Evolutionary conservation across 2,888 invertebrate species (phyloP).

Genomic region (Amblyjoppa fuscipennis): DNA sequence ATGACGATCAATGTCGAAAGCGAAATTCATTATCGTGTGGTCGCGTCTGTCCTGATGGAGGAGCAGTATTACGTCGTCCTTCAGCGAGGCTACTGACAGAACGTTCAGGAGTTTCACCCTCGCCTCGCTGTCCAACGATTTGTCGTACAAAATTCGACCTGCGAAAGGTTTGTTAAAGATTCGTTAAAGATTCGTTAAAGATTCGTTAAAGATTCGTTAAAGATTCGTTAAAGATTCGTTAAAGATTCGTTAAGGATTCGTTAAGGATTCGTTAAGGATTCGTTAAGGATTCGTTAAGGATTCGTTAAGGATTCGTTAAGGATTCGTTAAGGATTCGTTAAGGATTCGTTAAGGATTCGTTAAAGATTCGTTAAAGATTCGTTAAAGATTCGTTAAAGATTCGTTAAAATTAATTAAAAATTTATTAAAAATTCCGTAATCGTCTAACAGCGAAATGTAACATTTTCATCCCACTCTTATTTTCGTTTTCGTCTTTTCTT

Average conservation of each 20-base stretch:
- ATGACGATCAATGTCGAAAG: constrained; percentile 92
- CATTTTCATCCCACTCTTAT: background rate
- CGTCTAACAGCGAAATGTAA: too few relatives aligned
- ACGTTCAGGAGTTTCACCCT: constrained; percentile 90
- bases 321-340: too few relatives aligned
- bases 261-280: too few relatives aligned
- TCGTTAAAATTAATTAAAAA: background rate
- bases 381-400: too few relatives aligned
- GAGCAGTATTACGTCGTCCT: constrained; percentile 95
- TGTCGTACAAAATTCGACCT: constrained; percentile 89
- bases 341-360: too few relatives aligned
- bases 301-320: too few relatives aligned
- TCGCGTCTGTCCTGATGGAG: constrained; percentile 96
- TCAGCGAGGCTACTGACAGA: constrained; percentile 91
- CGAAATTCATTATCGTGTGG: constrained; percentile 95
- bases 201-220: too few relatives aligned
- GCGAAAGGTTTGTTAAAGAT: constrained; percentile 65
- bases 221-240: too few relatives aligned
- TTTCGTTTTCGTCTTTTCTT: background rate
- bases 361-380: too few relatives aligned
- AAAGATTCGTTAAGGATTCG: too few relatives aligned
- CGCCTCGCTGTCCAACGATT: constrained; percentile 87
- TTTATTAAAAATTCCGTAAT: background rate
- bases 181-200: background rate
- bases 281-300: too few relatives aligned